phyloP scores from a whole-genome alignment of 37 sponge, comb jelly and placozoan species.

The Spongilla lacustris region DNA sequence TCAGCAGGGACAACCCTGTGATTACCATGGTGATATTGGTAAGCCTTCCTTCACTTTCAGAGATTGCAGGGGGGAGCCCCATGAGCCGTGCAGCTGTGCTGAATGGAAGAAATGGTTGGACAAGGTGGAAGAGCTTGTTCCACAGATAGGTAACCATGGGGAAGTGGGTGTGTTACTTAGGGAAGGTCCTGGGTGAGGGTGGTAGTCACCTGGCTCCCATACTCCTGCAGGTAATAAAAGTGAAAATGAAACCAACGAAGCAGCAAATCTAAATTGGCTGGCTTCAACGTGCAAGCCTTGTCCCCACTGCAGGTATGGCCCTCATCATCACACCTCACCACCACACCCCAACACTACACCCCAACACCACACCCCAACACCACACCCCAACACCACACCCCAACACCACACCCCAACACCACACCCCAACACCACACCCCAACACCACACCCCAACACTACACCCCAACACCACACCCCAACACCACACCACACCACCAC shows the following conservation, averaged over 20 bases:
- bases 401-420: no score
- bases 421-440: not conserved
- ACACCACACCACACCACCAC: not conserved
- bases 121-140: slow-evolving; percentile 58
- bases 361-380: not conserved
- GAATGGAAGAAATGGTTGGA: slow-evolving; percentile 79
- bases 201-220: not conserved
- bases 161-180: not conserved
- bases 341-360: not conserved
- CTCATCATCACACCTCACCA: not conserved
- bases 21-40: not conserved
- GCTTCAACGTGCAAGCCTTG: slow-evolving; percentile 82
- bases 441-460: not conserved
- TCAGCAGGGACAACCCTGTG: no score
- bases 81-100: slow-evolving; percentile 81
- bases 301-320: slow-evolving; percentile 88
- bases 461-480: not conserved
- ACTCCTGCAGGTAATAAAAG: slow-evolving; percentile 21
- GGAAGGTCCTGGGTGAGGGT: not conserved
- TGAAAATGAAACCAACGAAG: slow-evolving; percentile 23
- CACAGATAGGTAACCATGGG: slow-evolving; percentile 30
- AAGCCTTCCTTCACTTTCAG: slow-evolving; percentile 13
- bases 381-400: no score
- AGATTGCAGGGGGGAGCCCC: slow-evolving; percentile 74
- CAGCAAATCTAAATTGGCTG: slow-evolving; percentile 76